Evolutionary conservation across 2,888 invertebrate genomes (phyloP).

Genomic region (Lottia gigantea): DNA sequence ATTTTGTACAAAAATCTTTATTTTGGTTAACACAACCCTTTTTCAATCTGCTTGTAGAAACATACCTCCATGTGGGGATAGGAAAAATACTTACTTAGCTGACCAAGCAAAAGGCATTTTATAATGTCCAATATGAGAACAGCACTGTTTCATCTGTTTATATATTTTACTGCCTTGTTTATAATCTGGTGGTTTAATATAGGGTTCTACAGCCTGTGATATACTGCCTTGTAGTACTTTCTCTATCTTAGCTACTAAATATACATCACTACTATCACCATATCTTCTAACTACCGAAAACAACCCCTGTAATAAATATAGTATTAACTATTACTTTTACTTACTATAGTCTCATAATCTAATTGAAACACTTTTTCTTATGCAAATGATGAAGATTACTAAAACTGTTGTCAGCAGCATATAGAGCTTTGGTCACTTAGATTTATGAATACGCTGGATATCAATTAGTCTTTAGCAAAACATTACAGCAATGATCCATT

Average conservation of each 20-base stretch:
- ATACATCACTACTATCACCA: slow-evolving; percentile 80
- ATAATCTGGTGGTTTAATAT: slow-evolving; percentile 73
- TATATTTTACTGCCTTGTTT: slow-evolving; percentile 71
- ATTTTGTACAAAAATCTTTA: not conserved
- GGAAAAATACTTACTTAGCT: slow-evolving; percentile 71
- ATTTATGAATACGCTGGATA: too few species aligned
- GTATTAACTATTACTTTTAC: too few species aligned
- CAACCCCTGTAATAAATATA: slow-evolving; percentile 76
- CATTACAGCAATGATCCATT: too few species aligned
- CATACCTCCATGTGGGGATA: not conserved
- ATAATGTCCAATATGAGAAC: slow-evolving; percentile 85
- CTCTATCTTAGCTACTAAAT: slow-evolving; percentile 90
- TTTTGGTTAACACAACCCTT: too few species aligned
- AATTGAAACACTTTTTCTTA: too few species aligned
- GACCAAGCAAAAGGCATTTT: slow-evolving; percentile 98
- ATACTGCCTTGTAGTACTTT: slow-evolving; percentile 89
- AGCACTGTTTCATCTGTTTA: slow-evolving; percentile 79
- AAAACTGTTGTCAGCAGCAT: too few species aligned
- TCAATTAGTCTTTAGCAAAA: too few species aligned
- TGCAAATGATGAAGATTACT: too few species aligned
- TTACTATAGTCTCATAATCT: too few species aligned
- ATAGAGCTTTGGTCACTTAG: too few species aligned
- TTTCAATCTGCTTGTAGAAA: too few species aligned
- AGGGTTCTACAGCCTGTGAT: slow-evolving; percentile 86
- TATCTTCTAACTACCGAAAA: slow-evolving; percentile 85